Evolutionary conservation across 2,113 vertebrate species (phyloP), one percentile per base, ranked within the genome.

Genomic region (Centropus unirufus): DNA sequence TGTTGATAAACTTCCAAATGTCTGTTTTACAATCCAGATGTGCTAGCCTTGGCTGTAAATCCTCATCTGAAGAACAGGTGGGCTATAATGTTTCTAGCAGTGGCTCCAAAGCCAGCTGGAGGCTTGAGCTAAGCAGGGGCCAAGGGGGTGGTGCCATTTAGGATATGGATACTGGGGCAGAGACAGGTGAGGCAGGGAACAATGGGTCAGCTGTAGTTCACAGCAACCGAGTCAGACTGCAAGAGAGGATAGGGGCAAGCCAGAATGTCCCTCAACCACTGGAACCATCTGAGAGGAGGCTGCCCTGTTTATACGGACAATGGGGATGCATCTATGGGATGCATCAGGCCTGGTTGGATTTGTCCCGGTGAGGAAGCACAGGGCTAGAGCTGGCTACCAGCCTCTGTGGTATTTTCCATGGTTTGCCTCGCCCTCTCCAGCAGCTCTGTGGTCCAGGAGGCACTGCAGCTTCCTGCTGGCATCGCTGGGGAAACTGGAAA

Each of bases 1-100:
- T 64, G 78, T 84, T 96, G 97, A 97, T 96, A 97, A 95, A 83
- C 80, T 96, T 98, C 97, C 97, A 98, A 96, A 94, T 63, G 93
- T 97, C 97, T 95, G 62, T 97, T 95, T 97, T 96, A 94, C 89
- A 97, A 95, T 95, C 97, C 98, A 98, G 98, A 97, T 98, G 98
- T 97, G 95, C 92, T 94, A 96, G 95, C 96, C 91, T 97, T 98
- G 97, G 97, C 97, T 96, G 95, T 96, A 97, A 98, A 97, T 66
- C 92, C 84, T 92, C 93, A 94, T 97, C 91, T 97, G 96, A 97
- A 96, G 97, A 98, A 95, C 98, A 98, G 98, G 97, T 98, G 98
- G 97, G 97, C 97, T 92, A 93, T 97, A 97, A 98, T 97, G 87
- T 96, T 96, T 97, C 94, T 97, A 97, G 86, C 97, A 98, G 97